Evolutionary conservation across 2,113 vertebrate species (phyloP).

Genomic region (Brachypodius melanocephalos): DNA sequence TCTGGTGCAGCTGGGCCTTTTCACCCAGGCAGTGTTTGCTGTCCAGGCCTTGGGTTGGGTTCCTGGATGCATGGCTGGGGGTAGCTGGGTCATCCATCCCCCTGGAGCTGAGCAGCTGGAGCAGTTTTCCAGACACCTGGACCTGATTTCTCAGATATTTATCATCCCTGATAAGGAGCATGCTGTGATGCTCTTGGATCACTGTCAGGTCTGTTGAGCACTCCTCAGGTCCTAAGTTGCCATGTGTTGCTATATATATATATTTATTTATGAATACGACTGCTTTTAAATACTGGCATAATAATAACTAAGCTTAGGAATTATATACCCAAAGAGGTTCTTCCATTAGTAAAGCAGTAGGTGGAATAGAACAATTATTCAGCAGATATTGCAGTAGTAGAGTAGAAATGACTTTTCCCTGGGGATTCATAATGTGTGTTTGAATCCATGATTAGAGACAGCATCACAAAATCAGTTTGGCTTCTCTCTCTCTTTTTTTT

Average conservation of each 20-base stretch:
- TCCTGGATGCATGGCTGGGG: neutral
- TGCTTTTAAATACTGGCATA: neutral
- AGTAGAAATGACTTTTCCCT: neutral
- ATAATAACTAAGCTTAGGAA: neutral
- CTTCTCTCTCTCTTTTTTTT: no score
- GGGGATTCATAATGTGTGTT: neutral
- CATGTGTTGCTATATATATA: neutral
- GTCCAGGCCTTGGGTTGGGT: accelerated
- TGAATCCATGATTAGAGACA: neutral
- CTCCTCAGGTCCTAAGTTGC: neutral
- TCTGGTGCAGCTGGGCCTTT: neutral
- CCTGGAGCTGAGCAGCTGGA: neutral
- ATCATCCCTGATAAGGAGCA: neutral
- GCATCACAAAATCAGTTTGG: neutral
- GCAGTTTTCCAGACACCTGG: neutral
- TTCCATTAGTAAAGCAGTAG: neutral
- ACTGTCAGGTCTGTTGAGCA: neutral
- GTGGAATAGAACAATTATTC: neutral
- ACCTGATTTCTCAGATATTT: neutral
- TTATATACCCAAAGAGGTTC: neutral
- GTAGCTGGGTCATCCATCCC: neutral
- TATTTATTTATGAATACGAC: neutral
- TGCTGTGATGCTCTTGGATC: neutral
- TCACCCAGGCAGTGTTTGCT: neutral
- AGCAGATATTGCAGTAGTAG: neutral